Evolutionary conservation across 2,888 invertebrate species (phyloP).

Genomic region (Carterocephalus palaemon): DNA sequence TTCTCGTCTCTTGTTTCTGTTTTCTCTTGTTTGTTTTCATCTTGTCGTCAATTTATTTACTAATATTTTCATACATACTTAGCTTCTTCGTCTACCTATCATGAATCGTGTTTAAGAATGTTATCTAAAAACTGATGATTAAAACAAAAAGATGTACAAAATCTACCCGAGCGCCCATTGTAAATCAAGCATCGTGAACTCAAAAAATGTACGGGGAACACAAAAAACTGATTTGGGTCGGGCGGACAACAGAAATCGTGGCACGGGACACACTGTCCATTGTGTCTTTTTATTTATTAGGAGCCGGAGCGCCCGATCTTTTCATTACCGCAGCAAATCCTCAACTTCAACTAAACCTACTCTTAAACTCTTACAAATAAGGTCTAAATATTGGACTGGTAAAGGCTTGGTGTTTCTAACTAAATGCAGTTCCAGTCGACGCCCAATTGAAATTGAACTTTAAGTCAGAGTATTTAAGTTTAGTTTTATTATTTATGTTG

Average conservation of each 20-base stretch:
- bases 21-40: too few relatives aligned
- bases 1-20: too few relatives aligned
- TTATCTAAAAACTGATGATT: conserved; percentile 13
- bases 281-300: conserved; percentile 61
- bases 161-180: conserved; percentile 30
- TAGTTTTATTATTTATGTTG: conserved; percentile 27
- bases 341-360: conserved; percentile 28
- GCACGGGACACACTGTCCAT: conserved; percentile 73
- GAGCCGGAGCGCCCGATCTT: conserved; percentile 50
- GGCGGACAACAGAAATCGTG: conserved; percentile 57
- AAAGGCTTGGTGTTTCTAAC: conserved; percentile 28
- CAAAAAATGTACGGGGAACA: conserved; percentile 45
- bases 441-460: conserved; percentile 21
- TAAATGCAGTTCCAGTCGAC: conserved; percentile 30
- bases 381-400: conserved; percentile 27
- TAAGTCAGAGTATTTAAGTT: conserved; percentile 28
- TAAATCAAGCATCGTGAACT: conserved; percentile 52
- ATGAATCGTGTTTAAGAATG: conserved; percentile 3
- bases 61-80: too few relatives aligned
- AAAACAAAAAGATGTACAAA: conserved; percentile 5
- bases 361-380: conserved; percentile 11
- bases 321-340: conserved; percentile 56
- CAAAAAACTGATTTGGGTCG: conserved; percentile 44
- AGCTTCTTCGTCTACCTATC: too few relatives aligned
- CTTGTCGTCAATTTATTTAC: too few relatives aligned